Percentiles rank a stretch among this genome's conserved stretches.
Conservation (phyloP, 2,888 invertebrate genomes). For the Parnassius smintheus region DNA sequence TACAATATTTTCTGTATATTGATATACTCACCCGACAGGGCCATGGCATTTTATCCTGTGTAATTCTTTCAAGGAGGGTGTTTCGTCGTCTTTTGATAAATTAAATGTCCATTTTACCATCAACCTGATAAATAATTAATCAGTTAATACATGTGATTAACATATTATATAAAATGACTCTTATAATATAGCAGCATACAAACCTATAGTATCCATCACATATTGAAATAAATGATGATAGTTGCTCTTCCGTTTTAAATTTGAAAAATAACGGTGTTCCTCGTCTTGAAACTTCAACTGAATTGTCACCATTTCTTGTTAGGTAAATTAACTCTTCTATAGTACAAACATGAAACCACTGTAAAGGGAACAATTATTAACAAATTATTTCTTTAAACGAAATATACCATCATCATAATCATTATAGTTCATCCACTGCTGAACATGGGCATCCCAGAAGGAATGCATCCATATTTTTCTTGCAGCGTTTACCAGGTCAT, state of each 20-base stretch:
- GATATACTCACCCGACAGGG: constrained; percentile 91
- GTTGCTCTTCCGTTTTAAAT: constrained; percentile 83
- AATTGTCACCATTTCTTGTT: constrained; percentile 86
- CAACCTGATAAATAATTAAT: constrained; percentile 69
- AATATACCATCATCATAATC: too few relatives aligned
- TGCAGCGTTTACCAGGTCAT: too few relatives aligned
- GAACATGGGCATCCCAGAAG: too few relatives aligned
- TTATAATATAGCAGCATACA: constrained; percentile 16
- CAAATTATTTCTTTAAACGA: too few relatives aligned
- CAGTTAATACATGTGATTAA: not conserved
- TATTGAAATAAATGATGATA: constrained; percentile 90
- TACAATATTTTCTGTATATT: not conserved
- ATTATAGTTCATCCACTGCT: too few relatives aligned
- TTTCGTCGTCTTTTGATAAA: constrained; percentile 89
- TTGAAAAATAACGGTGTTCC: constrained; percentile 89
- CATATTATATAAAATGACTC: not conserved
- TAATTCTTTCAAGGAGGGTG: constrained; percentile 88
- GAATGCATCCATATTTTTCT: too few relatives aligned
- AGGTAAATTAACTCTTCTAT: constrained; percentile 93
- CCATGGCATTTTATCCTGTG: constrained; percentile 91
- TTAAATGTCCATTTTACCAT: constrained; percentile 95
- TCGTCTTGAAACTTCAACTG: constrained; percentile 88
- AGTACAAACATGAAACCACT: constrained; percentile 88
- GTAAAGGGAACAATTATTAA: constrained; percentile 19
- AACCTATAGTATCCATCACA: constrained; percentile 92